Base-by-base conservation (phyloP, 2,113 vertebrate species). In the Heloderma charlesbogerti region DNA sequence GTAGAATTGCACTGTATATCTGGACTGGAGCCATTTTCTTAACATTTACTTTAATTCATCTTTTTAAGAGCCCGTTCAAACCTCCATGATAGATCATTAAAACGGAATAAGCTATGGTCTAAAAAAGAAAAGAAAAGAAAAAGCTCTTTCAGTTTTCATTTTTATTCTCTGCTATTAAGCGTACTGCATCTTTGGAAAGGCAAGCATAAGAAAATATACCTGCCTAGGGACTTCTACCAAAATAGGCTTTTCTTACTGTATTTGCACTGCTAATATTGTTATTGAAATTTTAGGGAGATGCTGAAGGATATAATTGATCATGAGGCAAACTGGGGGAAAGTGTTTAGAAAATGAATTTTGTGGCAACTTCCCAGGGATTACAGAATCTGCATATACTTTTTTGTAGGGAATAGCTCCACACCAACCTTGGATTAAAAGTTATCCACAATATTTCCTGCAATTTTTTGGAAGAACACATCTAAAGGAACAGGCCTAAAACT, bases 91-190 rank as follows among this genome's bases (percentile, higher is more conserved):
- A 88, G 77, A 84, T 77, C 67, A 51, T 77, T 82, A 91, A 88
- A 0, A 86, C 57, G 18, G 66, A n/a, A 1, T 77, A 84, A 86
- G 66, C 67, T 91, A 88, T 6, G 29, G n/a, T 63, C 80, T 86
- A 34, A 87, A 91, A 92, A 89, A 89, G 91, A 71, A 31, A 34
- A 7, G 29, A 12, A 71, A 92, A 94, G 88, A 31, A 90, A 67
- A 40, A 93, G 80, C 37, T 87, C n/a, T 71, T 87, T 86, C 84
- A 75, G 88, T 37, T 85, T 91, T 94, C 90, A 43, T 83, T 60
- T 40, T 74, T 84, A 83, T 45, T 0, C 0, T 84, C 84, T 89
- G 3, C 51, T 77, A 31, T 78, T 63, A 2, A 57, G 51, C 34
- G 60, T 40, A 87, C 60, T 57, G n/a, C n/a, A 87, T 40, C n/a